These are phyloP conservation scores for Parazoanthus atlanticus DNA, from an alignment of 92 coral and sea anemone species.

Conservation along the genomic window DNA sequence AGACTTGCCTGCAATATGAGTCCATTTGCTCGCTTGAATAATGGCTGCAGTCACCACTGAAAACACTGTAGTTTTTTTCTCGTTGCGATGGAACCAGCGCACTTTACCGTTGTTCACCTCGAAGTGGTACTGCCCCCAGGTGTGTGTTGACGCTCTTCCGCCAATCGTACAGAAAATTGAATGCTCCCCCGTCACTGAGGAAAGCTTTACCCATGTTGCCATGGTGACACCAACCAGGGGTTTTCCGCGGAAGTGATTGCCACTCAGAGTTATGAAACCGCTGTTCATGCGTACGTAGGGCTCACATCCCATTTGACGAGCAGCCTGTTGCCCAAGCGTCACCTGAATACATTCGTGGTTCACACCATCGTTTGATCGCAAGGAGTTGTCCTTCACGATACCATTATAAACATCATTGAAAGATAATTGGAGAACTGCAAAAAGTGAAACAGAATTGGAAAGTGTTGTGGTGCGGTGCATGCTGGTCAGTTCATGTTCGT, in stretches of 20 bases:
- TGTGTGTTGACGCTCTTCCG: constrained; percentile 11
- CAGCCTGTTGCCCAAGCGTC: constrained; percentile 32
- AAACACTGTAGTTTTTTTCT: background rate
- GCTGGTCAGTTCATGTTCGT: background rate
- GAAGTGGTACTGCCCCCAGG: constrained; percentile 32
- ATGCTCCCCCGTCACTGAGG: background rate
- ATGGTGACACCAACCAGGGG: constrained; percentile 10
- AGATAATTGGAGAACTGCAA: constrained; percentile 40
- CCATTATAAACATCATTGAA: constrained; percentile 38
- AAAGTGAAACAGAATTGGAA: background rate
- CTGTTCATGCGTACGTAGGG: constrained; percentile 51
- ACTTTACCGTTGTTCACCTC: constrained; percentile 29
- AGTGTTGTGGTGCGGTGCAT: background rate
- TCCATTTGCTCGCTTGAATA: constrained; percentile 18
- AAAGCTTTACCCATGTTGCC: constrained; percentile 40
- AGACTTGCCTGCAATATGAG: constrained; percentile 29
- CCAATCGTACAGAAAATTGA: constrained; percentile 26
- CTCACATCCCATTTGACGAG: constrained; percentile 41
- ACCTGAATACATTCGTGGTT: constrained; percentile 21
- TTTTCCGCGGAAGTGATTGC: constrained; percentile 25
- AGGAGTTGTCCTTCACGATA: constrained; percentile 28
- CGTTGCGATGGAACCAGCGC: constrained; percentile 41
- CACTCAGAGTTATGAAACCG: constrained; percentile 42
- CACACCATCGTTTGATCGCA: constrained; percentile 33
- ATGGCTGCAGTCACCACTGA: constrained; percentile 8